A percentile compares a stretch with the other conserved stretches of the same genome.
These are phyloP conservation scores for Corbicula japonica DNA, from an alignment of 2,888 invertebrate genomes.

Conservation along the genomic window DNA sequence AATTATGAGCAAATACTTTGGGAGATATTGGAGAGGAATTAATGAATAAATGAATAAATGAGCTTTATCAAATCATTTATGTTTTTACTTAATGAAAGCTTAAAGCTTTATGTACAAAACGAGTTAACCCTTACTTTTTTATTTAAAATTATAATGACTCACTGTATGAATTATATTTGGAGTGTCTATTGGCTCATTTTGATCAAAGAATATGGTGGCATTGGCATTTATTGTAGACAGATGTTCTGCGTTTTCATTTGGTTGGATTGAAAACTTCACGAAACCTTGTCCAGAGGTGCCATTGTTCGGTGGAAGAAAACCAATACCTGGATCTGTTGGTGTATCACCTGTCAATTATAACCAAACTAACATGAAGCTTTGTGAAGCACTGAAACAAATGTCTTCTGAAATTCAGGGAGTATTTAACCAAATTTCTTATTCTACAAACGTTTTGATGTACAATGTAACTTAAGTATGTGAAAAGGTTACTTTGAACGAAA, in stretches of 20 bases:
- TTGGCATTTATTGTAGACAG: constrained; percentile 45
- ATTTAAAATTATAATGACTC: too few species aligned
- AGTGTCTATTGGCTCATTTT: constrained; percentile 60
- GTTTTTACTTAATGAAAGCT: too few species aligned
- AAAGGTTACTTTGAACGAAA: not conserved
- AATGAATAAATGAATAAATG: too few species aligned
- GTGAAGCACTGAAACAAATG: too few species aligned
- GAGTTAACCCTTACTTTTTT: too few species aligned
- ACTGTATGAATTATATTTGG: constrained; percentile 58
- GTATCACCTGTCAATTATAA: constrained; percentile 36
- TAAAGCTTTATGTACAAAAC: too few species aligned
- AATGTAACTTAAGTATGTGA: not conserved
- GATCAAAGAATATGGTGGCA: constrained; percentile 51
- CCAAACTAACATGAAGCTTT: not conserved
- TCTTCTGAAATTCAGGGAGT: too few species aligned
- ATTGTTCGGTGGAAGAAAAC: constrained; percentile 61
- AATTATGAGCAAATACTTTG: too few species aligned
- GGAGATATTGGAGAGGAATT: too few species aligned
- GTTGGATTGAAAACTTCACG: constrained; percentile 48
- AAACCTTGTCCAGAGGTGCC: constrained; percentile 60
- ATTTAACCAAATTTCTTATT: too few species aligned
- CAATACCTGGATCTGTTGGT: constrained; percentile 44
- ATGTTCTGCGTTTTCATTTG: constrained; percentile 18
- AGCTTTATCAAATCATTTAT: too few species aligned
- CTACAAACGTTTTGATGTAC: not conserved